These are phyloP conservation scores for Plectrocnemia conspersa DNA, from an alignment of 1,140 invertebrate species.

Conservation along the genomic window DNA sequence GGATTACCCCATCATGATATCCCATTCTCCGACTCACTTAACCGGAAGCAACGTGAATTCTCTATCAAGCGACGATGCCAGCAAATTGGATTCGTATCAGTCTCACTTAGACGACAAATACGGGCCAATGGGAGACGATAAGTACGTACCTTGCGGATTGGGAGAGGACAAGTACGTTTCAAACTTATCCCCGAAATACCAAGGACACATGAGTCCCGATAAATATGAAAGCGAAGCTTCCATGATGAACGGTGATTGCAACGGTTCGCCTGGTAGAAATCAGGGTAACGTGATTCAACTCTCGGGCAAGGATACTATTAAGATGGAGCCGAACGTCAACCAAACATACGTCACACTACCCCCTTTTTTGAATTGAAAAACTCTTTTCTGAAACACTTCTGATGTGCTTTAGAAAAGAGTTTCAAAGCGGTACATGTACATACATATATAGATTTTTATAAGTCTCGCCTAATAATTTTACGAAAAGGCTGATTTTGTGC, in stretches of 20 bases:
- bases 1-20: conserved; percentile 63
- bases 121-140: conserved; percentile 44
- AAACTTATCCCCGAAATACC: conserved; percentile 55
- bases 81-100: conserved; percentile 42
- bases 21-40: conserved; percentile 55
- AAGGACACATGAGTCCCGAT: conserved; percentile 55
- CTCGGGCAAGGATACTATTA: conserved; percentile 55
- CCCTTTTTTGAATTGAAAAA: conserved; percentile 72
- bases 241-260: conserved; percentile 52
- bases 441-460: conserved; percentile 5
- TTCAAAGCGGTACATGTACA: conserved; percentile 26
- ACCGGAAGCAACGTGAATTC: conserved; percentile 50
- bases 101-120: conserved; percentile 53
- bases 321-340: conserved; percentile 56
- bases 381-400: conserved; percentile 52
- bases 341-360: conserved; percentile 65
- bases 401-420: conserved; percentile 26
- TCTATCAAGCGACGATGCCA: conserved; percentile 49
- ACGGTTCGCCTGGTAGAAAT: conserved; percentile 49
- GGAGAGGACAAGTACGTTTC: conserved; percentile 44
- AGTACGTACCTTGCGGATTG: conserved; percentile 43
- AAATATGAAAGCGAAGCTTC: conserved; percentile 52
- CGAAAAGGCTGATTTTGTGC: background rate
- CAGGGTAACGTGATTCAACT: conserved; percentile 31
- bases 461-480: background rate